phyloP scores from a whole-genome alignment of 2,888 invertebrate genomes.

The Drosophila austrosaltans region DNA sequence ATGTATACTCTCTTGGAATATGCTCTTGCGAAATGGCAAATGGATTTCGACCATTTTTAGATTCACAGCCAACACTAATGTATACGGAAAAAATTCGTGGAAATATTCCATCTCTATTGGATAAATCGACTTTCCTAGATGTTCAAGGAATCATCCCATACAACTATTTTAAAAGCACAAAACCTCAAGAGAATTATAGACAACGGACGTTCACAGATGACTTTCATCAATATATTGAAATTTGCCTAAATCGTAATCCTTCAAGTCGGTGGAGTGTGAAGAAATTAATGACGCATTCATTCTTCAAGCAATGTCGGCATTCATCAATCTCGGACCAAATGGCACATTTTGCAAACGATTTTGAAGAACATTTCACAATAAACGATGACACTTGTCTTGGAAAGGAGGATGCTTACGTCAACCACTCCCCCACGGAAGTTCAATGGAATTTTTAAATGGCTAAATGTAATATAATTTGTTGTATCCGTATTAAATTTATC shows the following conservation, averaged over 20 bases:
- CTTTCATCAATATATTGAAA: conserved; percentile 91
- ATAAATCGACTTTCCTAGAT: conserved; percentile 85
- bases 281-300: conserved; percentile 89
- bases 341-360: neutral
- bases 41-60: conserved; percentile 93
- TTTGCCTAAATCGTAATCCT: conserved; percentile 88
- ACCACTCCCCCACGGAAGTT: neutral
- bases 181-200: conserved; percentile 84
- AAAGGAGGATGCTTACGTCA: neutral
- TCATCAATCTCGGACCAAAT: conserved; percentile 80
- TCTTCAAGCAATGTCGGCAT: conserved; percentile 88
- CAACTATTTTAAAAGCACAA: conserved; percentile 21
- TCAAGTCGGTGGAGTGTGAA: conserved; percentile 88
- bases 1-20: conserved; percentile 96
- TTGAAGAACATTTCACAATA: conserved; percentile 1
- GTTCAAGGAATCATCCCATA: conserved; percentile 50
- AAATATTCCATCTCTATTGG: conserved; percentile 89
- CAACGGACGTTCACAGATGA: conserved; percentile 88
- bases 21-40: conserved; percentile 91
- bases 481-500: neutral
- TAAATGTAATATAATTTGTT: neutral
- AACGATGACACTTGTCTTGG: neutral
- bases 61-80: conserved; percentile 94
- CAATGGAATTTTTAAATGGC: conserved; percentile 4
- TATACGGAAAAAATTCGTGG: conserved; percentile 93